A percentile compares a stretch with the other conserved stretches of the same genome.
Evolutionary conservation across 2,113 vertebrate genomes (phyloP).

Genomic region (Hirundichthys speculiger): DNA sequence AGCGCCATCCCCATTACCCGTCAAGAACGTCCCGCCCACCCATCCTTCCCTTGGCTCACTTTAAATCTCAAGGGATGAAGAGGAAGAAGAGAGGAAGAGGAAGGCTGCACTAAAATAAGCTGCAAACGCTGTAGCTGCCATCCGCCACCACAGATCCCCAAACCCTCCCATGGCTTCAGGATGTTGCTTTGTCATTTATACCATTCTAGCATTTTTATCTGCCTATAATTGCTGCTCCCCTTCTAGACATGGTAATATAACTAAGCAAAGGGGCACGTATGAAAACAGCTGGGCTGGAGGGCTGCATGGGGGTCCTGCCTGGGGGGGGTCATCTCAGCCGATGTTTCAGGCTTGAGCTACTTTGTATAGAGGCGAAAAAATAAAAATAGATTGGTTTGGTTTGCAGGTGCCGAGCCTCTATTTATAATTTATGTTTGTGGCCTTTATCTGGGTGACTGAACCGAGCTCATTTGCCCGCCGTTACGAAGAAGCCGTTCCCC

Average conservation of each 20-base stretch:
- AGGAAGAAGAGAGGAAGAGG: slow-evolving; percentile 26
- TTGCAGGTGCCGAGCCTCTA: slow-evolving; percentile 4
- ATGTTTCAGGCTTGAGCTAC: slow-evolving; percentile 19
- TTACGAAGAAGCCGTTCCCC: slow-evolving; percentile 4
- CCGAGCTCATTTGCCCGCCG: slow-evolving; percentile 33
- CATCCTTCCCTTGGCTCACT: neutral
- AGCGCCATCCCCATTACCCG: neutral
- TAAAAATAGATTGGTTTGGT: slow-evolving; percentile 18
- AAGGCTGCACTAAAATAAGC: slow-evolving; percentile 39
- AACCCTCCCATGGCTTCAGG: neutral
- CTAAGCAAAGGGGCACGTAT: neutral
- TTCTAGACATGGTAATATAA: slow-evolving; percentile 19
- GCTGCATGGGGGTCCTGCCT: slow-evolving; percentile 14
- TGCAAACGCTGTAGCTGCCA: slow-evolving; percentile 12
- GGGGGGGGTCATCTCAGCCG: slow-evolving; percentile 9
- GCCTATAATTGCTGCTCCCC: neutral
- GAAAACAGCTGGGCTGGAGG: neutral
- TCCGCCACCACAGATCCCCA: slow-evolving; percentile 13
- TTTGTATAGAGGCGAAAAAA: slow-evolving; percentile 19
- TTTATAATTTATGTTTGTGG: slow-evolving; percentile 19
- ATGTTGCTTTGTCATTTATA: slow-evolving; percentile 23
- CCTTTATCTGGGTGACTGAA: neutral
- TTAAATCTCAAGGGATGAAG: slow-evolving; percentile 12
- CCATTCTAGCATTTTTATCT: slow-evolving; percentile 4
- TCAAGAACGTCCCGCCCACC: neutral